phyloP scores from a whole-genome alignment of 2,888 invertebrate genomes.

The Plebejus anna region DNA sequence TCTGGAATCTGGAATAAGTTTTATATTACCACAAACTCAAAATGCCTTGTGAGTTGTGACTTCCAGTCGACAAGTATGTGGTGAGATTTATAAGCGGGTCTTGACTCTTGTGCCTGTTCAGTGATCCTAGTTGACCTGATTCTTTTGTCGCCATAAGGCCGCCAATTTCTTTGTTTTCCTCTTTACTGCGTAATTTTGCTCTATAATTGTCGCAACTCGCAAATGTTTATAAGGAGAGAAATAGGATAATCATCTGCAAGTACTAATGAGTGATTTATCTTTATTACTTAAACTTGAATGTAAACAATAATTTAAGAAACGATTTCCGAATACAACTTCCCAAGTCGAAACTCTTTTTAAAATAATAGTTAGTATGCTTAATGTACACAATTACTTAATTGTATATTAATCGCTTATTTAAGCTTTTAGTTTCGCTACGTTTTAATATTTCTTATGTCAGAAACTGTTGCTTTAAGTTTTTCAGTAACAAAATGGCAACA shows the following conservation, averaged over 20 bases:
- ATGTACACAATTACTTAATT: too few relatives aligned
- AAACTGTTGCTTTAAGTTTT: neutral
- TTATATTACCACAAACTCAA: neutral
- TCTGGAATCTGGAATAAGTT: neutral
- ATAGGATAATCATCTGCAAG: neutral
- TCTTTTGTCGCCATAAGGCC: conserved; percentile 5
- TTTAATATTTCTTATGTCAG: neutral
- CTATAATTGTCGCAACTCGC: neutral
- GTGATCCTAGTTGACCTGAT: conserved; percentile 28
- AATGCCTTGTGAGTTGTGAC: conserved; percentile 1
- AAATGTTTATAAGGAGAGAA: neutral
- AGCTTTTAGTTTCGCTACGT: neutral
- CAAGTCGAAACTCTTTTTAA: too few relatives aligned
- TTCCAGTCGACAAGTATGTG: neutral
- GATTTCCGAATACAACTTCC: too few relatives aligned
- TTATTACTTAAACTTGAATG: too few relatives aligned
- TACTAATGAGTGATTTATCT: too few relatives aligned
- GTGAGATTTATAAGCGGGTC: conserved; percentile 3
- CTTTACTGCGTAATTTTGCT: conserved; percentile 24
- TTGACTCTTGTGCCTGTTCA: conserved; percentile 15
- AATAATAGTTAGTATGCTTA: too few relatives aligned
- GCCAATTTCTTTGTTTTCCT: conserved; percentile 11
- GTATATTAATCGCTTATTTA: neutral
- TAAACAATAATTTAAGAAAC: too few relatives aligned
- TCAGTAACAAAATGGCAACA: neutral